Evolutionary conservation across 2,113 vertebrate genomes (phyloP), one percentile per base, ranked within the genome.

Genomic region (Cyanoderma ruficeps): DNA sequence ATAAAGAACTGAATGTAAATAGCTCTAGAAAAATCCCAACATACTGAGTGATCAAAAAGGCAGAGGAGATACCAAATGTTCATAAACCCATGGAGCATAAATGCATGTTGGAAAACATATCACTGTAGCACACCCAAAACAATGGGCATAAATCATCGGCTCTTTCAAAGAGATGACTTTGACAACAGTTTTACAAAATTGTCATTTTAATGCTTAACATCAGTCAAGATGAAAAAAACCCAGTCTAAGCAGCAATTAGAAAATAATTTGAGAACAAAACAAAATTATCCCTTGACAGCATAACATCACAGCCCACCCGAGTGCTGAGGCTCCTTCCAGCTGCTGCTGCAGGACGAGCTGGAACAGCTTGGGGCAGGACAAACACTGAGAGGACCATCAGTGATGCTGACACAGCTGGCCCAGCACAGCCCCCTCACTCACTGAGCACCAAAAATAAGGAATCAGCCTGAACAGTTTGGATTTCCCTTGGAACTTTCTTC

Each of bases 251-350:
- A 49, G 28, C 14, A 77, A 46, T 84, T 69, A 72, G 21, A 60
- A n/a, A 74, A 22, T 28, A 60, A 57, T 37, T 31, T 61, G 39
- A 39, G 79, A 94, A 80, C 15, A 53, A 71, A 71, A 27, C n/a
- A 30, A 60, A 75, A 53, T 20, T 25, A 8, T 64, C 27, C 46
- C 30, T 30, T 0, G 0, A 33, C 16, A 24, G 46, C 1, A 0
- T 3, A 67, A 84, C 1, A 3, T 23, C 46, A 33, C 0, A 4
- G 72, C 6, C 3, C 42, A 61, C 15, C 24, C 0, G 3, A 70
- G 42, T 3, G 18, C 50, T 37, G 37, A 61, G 77, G 59, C 55
- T 81, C 8, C 1, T 19, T 16, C 59, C 72, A 65, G 15, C 30
- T 30, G 21, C 5, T 47, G 0, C 2, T 35, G 3, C 27, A 50